Evolutionary conservation across 2,888 invertebrate species (phyloP), one percentile per base, ranked within the genome.

Genomic region (Drosophila kokeensis): DNA sequence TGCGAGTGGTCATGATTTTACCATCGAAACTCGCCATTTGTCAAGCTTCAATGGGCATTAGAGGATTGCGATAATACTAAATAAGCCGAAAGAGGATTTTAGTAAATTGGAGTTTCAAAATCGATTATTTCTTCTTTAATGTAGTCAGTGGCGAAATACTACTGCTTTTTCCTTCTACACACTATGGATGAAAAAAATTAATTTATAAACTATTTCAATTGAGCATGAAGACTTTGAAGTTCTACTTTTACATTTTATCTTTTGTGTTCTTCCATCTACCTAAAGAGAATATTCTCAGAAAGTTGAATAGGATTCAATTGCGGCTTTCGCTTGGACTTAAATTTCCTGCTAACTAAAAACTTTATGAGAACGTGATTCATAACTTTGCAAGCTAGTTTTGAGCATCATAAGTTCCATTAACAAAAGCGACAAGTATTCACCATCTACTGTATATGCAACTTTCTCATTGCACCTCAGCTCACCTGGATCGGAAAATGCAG

Each of bases 1-100:
- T 79, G 60, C 78, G 78, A 59, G 11, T 75, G 67, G 69, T 40
- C 63, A 55, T 78, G 72, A 62, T 65, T 72, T 63, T 62, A 69
- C 65, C 73, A 74, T 45, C 48, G 53, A 38, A 55, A 34, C 48
- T 50, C 34, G 55, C 34, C 69, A 79, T 70, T 78, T 65, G 70
- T 73, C 60, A 70, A 50, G 72, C 72, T 36, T 70, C 62, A 64
- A 45, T 64, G 60, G 30, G 61, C 80, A 53, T 69, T 62, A 69
- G 42, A 67, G 55, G 73, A 50, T 60, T 65, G 60, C 49, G 50
- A 57, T 45, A 65, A 49, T 24, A n/a, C 42, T 18, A 34, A 29
- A 32, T 24, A 57, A 21, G 15, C 29, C 11, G 1, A 18, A 15
- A 15, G 15, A 13, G 42, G 30, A 48, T 54, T 67, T 40, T 8